Base-by-base conservation (phyloP, 2,797 vertebrate species). In the Sebastes kiyomatsui region DNA sequence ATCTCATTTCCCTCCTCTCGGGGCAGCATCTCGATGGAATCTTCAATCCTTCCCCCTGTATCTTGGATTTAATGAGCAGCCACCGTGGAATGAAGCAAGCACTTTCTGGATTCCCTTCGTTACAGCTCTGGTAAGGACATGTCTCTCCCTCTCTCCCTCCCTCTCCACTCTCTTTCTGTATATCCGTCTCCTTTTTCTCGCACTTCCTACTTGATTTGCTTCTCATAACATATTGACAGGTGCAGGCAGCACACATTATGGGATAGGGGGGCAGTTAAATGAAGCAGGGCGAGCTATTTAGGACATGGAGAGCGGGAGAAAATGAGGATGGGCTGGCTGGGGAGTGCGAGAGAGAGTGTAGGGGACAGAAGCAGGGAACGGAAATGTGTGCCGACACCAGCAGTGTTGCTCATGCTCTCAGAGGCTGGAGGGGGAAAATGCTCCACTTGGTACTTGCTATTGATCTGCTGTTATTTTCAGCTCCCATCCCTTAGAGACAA, bases 11-110 rank as follows among this genome's bases (percentile, higher is more conserved):
- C 49, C 58, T 90, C 80, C 84, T 90, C 82, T 85, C 68, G 73
- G 79, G 84, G 87, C 73, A 75, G 83, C 89, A 81, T 91, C 85
- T 93, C 77, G 61, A 93, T 94, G 94, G 95, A 92, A 92, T 93
- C 91, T 91, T 88, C 91, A 81, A 81, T 78, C 89, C 86, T 90
- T 87, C 84, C 82, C 80, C 52, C 84, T 79, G 82, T 71, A 92
- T 92, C 93, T 94, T 95, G 96, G 95, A 96, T 96, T 95, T 96
- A 96, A 95, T 91, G 85, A 94, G 91, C 85, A 84, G 77, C 67
- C 88, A 27, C 76, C 22, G 85, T 92, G 95, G 93, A 94, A 95
- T 90, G 93, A 94, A 92, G 86, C 87, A 90, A 84, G 84, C 83
- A 59, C 65, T 94, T 90, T 90, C 81, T 87, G 90, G 87, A 93